phyloP scores from a whole-genome alignment of 2,113 vertebrate genomes.

The Trogon melanurus region DNA sequence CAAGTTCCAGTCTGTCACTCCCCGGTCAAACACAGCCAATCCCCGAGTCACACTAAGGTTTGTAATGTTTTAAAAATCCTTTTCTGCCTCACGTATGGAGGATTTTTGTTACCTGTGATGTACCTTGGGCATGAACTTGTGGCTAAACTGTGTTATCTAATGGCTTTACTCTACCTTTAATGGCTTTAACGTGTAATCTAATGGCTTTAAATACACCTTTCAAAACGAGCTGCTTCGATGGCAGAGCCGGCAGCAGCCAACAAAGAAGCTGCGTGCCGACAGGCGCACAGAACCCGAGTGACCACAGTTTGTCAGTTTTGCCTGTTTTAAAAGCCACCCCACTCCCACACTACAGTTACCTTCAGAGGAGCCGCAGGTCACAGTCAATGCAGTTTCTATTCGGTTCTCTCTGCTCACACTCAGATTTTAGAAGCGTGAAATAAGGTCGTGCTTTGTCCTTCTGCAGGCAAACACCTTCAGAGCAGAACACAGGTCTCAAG shows the following conservation, averaged over 20 bases:
- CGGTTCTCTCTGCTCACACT: background rate
- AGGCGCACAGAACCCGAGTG: background rate
- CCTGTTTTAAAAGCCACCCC: background rate
- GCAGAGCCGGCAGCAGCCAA: background rate
- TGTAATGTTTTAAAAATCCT: background rate
- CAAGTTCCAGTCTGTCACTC: rapidly evolving
- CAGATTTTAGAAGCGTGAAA: background rate
- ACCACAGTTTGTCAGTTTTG: rapidly evolving
- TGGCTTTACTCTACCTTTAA: background rate
- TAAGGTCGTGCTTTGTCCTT: background rate
- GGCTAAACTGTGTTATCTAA: background rate
- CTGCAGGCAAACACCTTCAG: rapidly evolving
- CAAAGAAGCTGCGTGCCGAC: rapidly evolving
- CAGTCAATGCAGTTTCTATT: rapidly evolving
- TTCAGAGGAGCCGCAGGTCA: background rate
- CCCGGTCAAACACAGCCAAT: background rate
- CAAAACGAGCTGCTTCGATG: background rate
- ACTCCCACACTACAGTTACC: background rate
- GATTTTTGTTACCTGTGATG: background rate
- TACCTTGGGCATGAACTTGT: background rate
- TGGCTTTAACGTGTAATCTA: no score
- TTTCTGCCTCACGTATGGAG: background rate
- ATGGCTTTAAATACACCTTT: background rate
- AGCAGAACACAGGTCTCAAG: background rate
- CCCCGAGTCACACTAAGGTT: rapidly evolving